Conservation (phyloP, 2,888 invertebrate genomes). For the Drosophila seclusa region DNA sequence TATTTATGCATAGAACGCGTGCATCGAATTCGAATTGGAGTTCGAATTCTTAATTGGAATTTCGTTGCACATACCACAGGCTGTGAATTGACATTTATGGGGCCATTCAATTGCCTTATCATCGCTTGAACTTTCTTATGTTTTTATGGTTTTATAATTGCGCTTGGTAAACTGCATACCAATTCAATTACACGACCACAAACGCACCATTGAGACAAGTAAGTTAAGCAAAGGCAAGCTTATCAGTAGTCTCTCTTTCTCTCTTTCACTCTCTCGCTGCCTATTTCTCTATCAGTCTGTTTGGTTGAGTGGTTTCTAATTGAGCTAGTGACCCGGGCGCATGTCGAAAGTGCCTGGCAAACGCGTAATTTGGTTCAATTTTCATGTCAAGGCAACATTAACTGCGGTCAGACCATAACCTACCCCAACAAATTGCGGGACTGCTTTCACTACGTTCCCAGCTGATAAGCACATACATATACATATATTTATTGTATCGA, state of each 20-base stretch:
- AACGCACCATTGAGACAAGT: constrained; percentile 16
- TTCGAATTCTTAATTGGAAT: constrained; percentile 1
- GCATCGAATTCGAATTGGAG: constrained; percentile 6
- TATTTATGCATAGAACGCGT: constrained; percentile 56
- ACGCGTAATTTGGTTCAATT: constrained; percentile 47
- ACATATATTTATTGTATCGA: neutral
- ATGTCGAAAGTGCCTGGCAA: constrained; percentile 15
- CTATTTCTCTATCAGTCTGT: constrained; percentile 6
- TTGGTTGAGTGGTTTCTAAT: constrained; percentile 55
- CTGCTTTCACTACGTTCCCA: constrained; percentile 11
- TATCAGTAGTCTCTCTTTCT: constrained; percentile 40
- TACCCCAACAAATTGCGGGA: constrained; percentile 63
- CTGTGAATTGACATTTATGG: constrained; percentile 49
- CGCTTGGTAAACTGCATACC: constrained; percentile 56
- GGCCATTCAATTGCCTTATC: constrained; percentile 47
- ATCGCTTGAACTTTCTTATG: constrained; percentile 32
- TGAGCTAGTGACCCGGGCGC: constrained; percentile 54
- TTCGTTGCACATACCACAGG: constrained; percentile 9
- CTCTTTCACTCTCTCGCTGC: neutral
- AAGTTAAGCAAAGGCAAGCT: constrained; percentile 37
- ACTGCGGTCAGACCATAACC: constrained; percentile 47
- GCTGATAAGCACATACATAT: constrained; percentile 56
- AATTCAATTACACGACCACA: constrained; percentile 61
- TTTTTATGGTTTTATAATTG: constrained; percentile 64
- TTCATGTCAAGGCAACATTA: constrained; percentile 58